Evolutionary conservation across 2,113 vertebrate species (phyloP), one percentile per base, ranked within the genome.

Genomic region (Paracanthobrama guichenoti): DNA sequence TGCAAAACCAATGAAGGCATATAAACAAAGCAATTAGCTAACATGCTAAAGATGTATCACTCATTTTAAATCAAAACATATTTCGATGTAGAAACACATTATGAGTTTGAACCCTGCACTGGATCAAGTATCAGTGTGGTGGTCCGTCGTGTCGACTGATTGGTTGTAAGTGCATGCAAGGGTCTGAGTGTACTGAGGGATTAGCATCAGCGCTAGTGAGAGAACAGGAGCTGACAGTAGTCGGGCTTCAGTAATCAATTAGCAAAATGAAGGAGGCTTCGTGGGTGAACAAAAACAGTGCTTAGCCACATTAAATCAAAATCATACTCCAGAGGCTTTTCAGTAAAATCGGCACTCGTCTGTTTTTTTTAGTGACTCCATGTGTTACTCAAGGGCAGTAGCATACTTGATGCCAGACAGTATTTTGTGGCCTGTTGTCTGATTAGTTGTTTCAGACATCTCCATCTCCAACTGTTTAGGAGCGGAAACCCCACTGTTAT

Each of bases 241-340:
- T 77, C 5, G 71, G 71, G 24, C 35, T 73, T 83, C 81, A 74
- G 64, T 75, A 73, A 79, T 78, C 78, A 86, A 86, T 86, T 86
- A 86, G 79, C 62, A 67, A 71, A 69, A 82, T 28, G 60, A 67
- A 59, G 39, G 62, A 83, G 60, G 67, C 66, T 72, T 82, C 5
- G 66, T 64, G 85, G 76, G 69, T 80, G 86, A 84, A 84, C 82
- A 84, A 87, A 84, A 75, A 81, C 82, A 84, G 82, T 66, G 76
- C 81, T 84, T 69, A 71, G 81, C 77, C 84, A 81, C 84, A 81
- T 86, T 81, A 75, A 86, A 88, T 84, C 81, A 80, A 64, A 85
- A 83, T 83, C 84, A 83, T 67, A 69, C 48, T 64, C 69, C 74
- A 73, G 35, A 78, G 35, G 44, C 62, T 53, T 42, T 81, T 81